Evolutionary conservation across 2,888 invertebrate species (phyloP).

Genomic region (Tipula vernalis): DNA sequence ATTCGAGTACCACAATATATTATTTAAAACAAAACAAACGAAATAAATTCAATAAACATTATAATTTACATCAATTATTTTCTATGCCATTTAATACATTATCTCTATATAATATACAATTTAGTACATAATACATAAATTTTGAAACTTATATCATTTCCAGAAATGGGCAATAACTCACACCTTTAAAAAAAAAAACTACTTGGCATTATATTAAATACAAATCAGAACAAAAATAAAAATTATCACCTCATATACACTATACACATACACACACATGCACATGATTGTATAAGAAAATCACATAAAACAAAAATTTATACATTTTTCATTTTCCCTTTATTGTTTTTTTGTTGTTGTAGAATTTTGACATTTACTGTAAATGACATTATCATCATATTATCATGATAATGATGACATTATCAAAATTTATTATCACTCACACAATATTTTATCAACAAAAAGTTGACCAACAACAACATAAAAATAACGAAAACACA

Average conservation of each 20-base stretch:
- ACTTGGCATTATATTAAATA: background rate
- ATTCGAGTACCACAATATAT: background rate
- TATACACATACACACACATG: background rate
- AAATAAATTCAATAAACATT: background rate
- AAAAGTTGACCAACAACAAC: background rate
- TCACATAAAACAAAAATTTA: background rate
- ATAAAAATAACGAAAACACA: background rate
- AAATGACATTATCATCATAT: conserved; percentile 8
- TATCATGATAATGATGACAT: conserved; percentile 9
- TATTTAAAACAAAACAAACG: background rate
- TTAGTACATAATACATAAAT: background rate
- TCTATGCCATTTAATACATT: background rate
- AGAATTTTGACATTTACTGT: conserved; percentile 8
- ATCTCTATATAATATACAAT: background rate
- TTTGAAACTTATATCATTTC: background rate
- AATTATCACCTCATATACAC: background rate
- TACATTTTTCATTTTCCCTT: background rate
- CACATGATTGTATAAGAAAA: background rate
- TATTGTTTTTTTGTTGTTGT: background rate
- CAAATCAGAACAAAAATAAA: background rate
- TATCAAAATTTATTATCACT: conserved; percentile 5
- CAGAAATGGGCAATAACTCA: background rate
- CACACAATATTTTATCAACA: background rate
- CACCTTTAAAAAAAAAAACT: background rate
- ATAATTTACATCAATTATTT: background rate